A percentile compares a stretch with the other conserved stretches of the same genome.
Conservation (phyloP, 2,888 invertebrate species). For the Campopleginae sp. region DNA sequence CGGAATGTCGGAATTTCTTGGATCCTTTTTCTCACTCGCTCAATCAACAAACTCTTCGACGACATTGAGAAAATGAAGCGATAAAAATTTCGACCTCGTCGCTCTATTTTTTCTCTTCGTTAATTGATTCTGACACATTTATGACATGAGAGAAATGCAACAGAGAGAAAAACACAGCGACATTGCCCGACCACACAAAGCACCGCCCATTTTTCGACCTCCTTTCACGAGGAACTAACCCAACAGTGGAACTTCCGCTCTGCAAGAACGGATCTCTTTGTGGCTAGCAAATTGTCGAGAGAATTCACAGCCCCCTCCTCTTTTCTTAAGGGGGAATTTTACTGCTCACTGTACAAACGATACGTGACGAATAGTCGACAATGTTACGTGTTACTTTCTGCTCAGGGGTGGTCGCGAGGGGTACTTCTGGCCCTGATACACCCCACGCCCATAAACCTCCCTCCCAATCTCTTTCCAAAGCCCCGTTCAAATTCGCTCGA, state of each 20-base stretch:
- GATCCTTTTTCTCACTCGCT: neutral
- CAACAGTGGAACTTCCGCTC: slow-evolving; percentile 45
- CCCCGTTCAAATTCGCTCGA: neutral
- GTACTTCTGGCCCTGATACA: slow-evolving; percentile 42
- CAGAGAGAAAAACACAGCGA: neutral
- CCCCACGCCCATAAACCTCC: slow-evolving; percentile 66
- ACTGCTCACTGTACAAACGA: neutral
- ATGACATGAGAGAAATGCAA: neutral
- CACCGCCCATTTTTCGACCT: slow-evolving; percentile 42
- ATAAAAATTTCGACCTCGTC: neutral
- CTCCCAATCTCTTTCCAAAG: slow-evolving; percentile 28
- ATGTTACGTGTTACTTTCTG: slow-evolving; percentile 17
- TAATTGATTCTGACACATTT: neutral
- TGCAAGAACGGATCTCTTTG: slow-evolving; percentile 42
- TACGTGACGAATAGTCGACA: slow-evolving; percentile 28
- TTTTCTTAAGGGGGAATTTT: slow-evolving; percentile 9
- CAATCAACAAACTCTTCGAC: neutral
- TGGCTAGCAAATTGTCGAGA: slow-evolving; percentile 45
- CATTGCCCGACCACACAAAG: slow-evolving; percentile 11
- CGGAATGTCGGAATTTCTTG: neutral
- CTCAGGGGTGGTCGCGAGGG: slow-evolving; percentile 56
- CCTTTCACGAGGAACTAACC: slow-evolving; percentile 2
- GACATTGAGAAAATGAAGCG: neutral
- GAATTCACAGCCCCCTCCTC: slow-evolving; percentile 17
- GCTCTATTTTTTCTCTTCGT: neutral